These are phyloP conservation scores for Sebastes matsubarae DNA, from an alignment of 2,797 vertebrate genomes.

Conservation along the genomic window DNA sequence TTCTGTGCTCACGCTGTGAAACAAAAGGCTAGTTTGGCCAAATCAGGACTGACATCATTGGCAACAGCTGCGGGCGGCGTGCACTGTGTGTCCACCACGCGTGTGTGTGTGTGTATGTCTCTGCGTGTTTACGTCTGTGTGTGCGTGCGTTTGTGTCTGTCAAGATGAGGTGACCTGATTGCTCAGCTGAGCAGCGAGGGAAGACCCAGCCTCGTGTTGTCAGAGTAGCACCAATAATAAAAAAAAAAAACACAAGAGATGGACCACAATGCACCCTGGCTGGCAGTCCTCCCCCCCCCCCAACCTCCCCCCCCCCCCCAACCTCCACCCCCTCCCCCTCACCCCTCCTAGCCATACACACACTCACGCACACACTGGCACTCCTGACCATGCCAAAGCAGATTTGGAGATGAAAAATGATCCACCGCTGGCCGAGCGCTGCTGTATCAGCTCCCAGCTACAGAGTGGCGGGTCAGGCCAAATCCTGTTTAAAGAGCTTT, in stretches of 20 bases:
- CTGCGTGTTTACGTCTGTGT: conserved; percentile 52
- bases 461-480: conserved; percentile 63
- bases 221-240: conserved; percentile 52
- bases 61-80: conserved; percentile 81
- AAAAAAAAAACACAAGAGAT: conserved; percentile 38
- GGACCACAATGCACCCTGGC: conserved; percentile 56
- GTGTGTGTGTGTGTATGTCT: conserved; percentile 54
- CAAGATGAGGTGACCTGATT: conserved; percentile 86
- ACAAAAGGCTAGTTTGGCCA: conserved; percentile 80
- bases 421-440: conserved; percentile 62
- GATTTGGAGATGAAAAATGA: conserved; percentile 82
- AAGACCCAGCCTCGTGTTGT: conserved; percentile 77
- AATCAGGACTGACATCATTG: conserved; percentile 83
- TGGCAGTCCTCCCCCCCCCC: conserved; percentile 44
- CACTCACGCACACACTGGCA: conserved; percentile 32
- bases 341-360: not conserved
- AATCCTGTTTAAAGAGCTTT: conserved; percentile 70
- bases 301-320: conserved; percentile 46
- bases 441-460: conserved; percentile 74
- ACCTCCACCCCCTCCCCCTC: conserved; percentile 28
- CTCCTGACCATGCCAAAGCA: conserved; percentile 72
- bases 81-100: conserved; percentile 46
- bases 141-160: conserved; percentile 67
- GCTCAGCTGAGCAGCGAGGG: conserved; percentile 86
- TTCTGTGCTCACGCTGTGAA: conserved; percentile 66